Base-by-base conservation (phyloP, 1,140 invertebrate species). In the Diorhabda carinulata region DNA sequence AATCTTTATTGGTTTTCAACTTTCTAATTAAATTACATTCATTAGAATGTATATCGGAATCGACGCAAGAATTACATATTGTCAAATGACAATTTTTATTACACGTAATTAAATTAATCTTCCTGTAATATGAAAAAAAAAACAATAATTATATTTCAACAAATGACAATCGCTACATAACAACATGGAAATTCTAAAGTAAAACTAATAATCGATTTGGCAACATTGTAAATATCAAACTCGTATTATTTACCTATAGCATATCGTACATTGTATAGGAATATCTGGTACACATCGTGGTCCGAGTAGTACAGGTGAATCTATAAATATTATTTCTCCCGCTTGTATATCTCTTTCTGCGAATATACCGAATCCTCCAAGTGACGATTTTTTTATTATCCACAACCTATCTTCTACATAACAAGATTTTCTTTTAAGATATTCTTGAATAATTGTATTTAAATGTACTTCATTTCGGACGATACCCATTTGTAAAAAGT, bases 291-390 rank as follows among this genome's bases (percentile, higher is more conserved):
- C 75, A 45, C 79, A 83, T 72, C 84, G 82, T 4, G 90, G 89
- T 0, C 90, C 90, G 43, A 86, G 76, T 9, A 92, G 81, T 3
- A 92, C 74, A 0, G 91, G 87, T 57, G 79, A 81, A 78, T 92
- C 91, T 2, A 85, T 80, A 72, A 90, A 90, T 8, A 93, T 85
- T 43, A 89, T 74, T 79, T 92, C 89, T 42, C 89, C 89, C 4
- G 82, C 71, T 10, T 78, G 73, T 8, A 92, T 88, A 71, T 89
- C 84, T 52, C 86, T 80, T 0, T 77, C 85, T 0, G 90, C 89
- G 66, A 91, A 85, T 6, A 92, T 69, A 8, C 90, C 90, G 4
- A 89, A 85, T 2, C 90, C 90, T 9, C 75, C 76, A 2, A 75
- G 10, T 3, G 63, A 10, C 0, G 76, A 79, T 64, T 70, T 67